Base-by-base conservation (phyloP, 2,113 vertebrate genomes). In the Rhinichthys klamathensis region DNA sequence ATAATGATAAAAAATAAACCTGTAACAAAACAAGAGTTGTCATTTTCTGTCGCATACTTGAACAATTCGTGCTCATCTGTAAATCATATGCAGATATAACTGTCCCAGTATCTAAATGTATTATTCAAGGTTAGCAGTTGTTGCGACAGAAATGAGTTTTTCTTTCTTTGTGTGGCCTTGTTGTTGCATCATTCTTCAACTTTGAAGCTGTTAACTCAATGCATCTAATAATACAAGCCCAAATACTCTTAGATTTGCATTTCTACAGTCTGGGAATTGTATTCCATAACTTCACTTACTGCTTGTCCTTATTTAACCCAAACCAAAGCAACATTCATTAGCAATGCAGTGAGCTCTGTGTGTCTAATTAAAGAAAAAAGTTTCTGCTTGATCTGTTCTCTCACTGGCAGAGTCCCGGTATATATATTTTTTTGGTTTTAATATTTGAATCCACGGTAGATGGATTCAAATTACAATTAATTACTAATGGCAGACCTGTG, bases 301-400 rank as follows among this genome's bases (percentile, higher is more conserved):
- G 74, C 10, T 58, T 78, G 18, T 60, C 51, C 54, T 23, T 16
- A 25, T 58, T 78, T 78, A 1, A 38, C 32, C 6, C 23, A 35
- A n/a, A 78, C 32, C 32, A 78, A 78, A 56, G 49, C 15, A 76
- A 21, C 30, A 78, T 58, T 58, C 30, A 78, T 78, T 78, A 78
- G 51, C 10, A 58, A 23, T 78, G 51, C 21, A 78, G 18, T 8
- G 51, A 60, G 75, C 75, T 60, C 51, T 58, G 32, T 60, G 11
- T 38, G 75, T 58, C 75, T 58, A 78, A 60, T 78, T n/a, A 60
- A 58, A 58, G 4, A 58, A 38, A 78, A 70, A 70, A n/a, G 35
- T 51, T 49, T 23, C 30, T 58, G 44, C 56, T 65, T 61, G 35
- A 49, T 27, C 51, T 83, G 13, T 35, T 72, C 7, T 27, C 32